Evolutionary conservation across 2,888 invertebrate genomes (phyloP).

Genomic region (Elegia similella): DNA sequence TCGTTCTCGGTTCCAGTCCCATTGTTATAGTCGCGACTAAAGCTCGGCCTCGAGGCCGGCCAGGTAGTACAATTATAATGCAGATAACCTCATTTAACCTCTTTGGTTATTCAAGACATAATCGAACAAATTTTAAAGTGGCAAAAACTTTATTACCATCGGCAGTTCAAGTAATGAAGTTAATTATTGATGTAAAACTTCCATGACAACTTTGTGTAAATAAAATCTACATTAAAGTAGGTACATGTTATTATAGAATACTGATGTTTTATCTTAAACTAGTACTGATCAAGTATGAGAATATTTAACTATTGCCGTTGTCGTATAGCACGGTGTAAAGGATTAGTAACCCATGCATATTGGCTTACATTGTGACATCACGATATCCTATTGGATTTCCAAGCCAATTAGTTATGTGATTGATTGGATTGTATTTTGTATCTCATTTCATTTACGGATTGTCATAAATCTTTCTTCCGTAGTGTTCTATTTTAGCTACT

Average conservation of each 20-base stretch:
- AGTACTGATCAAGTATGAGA: background rate
- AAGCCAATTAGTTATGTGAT: constrained; percentile 34
- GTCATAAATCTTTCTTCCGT: background rate
- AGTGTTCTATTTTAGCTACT: background rate
- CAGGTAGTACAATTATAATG: constrained; percentile 35
- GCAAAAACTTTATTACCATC: constrained; percentile 5
- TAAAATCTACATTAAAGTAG: background rate
- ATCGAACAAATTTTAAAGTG: constrained; percentile 7
- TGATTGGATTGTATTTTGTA: constrained; percentile 22
- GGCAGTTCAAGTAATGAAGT: constrained; percentile 9
- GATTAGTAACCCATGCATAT: constrained; percentile 34
- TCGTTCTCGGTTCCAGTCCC: constrained; percentile 41
- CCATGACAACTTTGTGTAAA: constrained; percentile 14
- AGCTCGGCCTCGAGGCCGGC: constrained; percentile 47
- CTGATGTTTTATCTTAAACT: too few species aligned
- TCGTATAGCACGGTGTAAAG: constrained; percentile 24
- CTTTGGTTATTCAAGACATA: constrained; percentile 22
- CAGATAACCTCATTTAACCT: constrained; percentile 26
- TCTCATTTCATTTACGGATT: background rate
- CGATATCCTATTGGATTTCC: constrained; percentile 32
- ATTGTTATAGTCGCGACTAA: constrained; percentile 57
- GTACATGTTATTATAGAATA: too few species aligned
- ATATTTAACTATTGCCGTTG: constrained; percentile 32
- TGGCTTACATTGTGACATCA: constrained; percentile 34
- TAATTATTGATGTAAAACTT: background rate